phyloP scores from a whole-genome alignment of 2,113 vertebrate genomes.

The Salvelinus fontinalis region DNA sequence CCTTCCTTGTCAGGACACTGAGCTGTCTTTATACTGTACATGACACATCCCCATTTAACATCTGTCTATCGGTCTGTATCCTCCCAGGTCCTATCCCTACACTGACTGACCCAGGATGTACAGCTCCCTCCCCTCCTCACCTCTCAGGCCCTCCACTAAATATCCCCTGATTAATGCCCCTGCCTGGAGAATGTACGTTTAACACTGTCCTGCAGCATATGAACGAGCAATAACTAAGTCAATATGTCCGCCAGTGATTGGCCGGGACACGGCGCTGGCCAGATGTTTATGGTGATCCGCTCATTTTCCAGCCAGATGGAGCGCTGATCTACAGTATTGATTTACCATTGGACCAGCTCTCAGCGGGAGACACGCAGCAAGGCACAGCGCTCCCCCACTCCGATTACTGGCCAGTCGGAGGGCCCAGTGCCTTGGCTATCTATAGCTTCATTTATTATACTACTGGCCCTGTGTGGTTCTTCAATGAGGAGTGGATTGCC shows the following conservation, averaged over 20 bases:
- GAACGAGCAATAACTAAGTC: slow-evolving; percentile 80
- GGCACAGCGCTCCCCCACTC: no score
- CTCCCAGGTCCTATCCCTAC: slow-evolving; percentile 15
- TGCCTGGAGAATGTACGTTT: slow-evolving; percentile 75
- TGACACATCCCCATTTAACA: slow-evolving; percentile 21
- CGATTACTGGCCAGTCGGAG: no score
- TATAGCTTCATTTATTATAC: no score
- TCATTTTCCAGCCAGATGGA: slow-evolving; percentile 78
- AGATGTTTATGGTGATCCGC: slow-evolving; percentile 76
- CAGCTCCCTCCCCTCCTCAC: slow-evolving; percentile 12
- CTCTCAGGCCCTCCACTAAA: slow-evolving; percentile 14
- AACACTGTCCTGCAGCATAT: slow-evolving; percentile 78
- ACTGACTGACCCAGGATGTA: slow-evolving; percentile 2
- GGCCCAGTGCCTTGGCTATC: no score
- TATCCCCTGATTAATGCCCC: slow-evolving; percentile 61
- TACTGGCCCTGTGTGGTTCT: no score
- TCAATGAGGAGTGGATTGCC: no score
- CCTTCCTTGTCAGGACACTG: neutral
- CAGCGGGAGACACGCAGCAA: neutral
- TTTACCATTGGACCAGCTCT: slow-evolving; percentile 46
- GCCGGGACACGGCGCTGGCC: slow-evolving; percentile 29
- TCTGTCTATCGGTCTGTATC: neutral
- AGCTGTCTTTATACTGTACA: neutral
- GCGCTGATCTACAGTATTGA: slow-evolving; percentile 79
- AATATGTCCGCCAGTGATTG: slow-evolving; percentile 70